A percentile compares a stretch with the other conserved stretches of the same genome.
These are phyloP conservation scores for Philereme transversata DNA, from an alignment of 2,888 invertebrate genomes.

Conservation along the genomic window DNA sequence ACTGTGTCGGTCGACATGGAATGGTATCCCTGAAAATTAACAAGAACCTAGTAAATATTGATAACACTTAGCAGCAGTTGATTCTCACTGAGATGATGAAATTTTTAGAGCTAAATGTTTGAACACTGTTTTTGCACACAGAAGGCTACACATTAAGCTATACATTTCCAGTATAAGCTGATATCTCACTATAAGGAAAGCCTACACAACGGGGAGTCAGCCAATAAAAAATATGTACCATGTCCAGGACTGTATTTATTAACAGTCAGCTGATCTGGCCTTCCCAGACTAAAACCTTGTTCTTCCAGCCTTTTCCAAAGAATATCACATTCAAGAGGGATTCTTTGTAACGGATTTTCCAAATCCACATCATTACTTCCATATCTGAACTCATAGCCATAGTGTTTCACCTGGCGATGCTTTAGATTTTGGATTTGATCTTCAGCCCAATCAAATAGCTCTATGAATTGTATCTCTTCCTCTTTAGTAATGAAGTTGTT, in stretches of 20 bases:
- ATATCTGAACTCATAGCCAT: conserved; percentile 96
- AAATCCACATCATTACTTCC: conserved; percentile 93
- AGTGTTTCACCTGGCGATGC: conserved; percentile 94
- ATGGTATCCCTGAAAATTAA: conserved; percentile 90
- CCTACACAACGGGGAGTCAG: background rate
- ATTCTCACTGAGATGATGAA: too few species aligned
- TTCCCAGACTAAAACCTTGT: conserved; percentile 58
- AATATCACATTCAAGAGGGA: conserved; percentile 88
- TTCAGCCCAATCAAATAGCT: conserved; percentile 81
- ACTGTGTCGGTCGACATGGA: conserved; percentile 97
- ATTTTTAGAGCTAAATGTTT: too few species aligned
- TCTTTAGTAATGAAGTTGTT: conserved; percentile 87
- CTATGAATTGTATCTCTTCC: conserved; percentile 86
- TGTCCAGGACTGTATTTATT: conserved; percentile 94
- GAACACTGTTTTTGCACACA: too few species aligned
- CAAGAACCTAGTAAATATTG: too few species aligned
- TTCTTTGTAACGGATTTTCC: conserved; percentile 85
- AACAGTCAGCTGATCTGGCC: conserved; percentile 93
- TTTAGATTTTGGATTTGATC: conserved; percentile 83
- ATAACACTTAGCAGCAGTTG: too few species aligned
- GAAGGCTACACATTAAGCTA: too few species aligned
- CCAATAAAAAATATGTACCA: conserved; percentile 70
- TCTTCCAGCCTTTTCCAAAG: conserved; percentile 85
- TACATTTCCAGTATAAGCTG: too few species aligned
- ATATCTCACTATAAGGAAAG: too few species aligned